These are phyloP conservation scores for Drosophila sp. DNA, from an alignment of 1,140 invertebrate species.

Conservation along the genomic window DNA sequence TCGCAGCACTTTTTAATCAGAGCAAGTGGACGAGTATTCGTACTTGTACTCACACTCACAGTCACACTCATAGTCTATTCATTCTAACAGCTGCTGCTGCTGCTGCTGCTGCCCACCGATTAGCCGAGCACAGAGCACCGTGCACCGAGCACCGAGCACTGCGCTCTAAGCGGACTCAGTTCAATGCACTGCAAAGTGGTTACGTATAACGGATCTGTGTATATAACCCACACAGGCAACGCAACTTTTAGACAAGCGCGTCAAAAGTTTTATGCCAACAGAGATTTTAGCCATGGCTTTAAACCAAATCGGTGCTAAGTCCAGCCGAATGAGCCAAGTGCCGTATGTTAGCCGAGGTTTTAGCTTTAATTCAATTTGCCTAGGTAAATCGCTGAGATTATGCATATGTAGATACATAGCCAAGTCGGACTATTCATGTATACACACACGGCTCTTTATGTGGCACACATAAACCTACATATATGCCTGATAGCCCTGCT, in stretches of 20 bases:
- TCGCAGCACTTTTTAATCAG: constrained; percentile 70
- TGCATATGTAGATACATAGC: constrained; percentile 42
- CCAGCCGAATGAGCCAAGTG: constrained; percentile 35
- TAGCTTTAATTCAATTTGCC: constrained; percentile 77
- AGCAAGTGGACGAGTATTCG: constrained; percentile 61
- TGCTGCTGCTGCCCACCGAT: constrained; percentile 57
- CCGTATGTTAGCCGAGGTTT: constrained; percentile 58
- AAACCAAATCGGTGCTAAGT: constrained; percentile 70
- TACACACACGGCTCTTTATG: neutral
- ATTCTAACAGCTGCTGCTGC: constrained; percentile 22
- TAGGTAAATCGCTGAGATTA: constrained; percentile 72
- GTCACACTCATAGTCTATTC: constrained; percentile 8
- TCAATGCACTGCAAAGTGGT: constrained; percentile 65
- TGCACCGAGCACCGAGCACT: neutral
- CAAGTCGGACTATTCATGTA: constrained; percentile 30
- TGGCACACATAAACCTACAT: constrained; percentile 44
- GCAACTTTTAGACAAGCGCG: constrained; percentile 30
- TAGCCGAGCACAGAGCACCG: constrained; percentile 35
- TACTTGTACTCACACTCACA: constrained; percentile 9
- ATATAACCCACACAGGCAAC: constrained; percentile 4
- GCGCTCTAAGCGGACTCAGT: constrained; percentile 37
- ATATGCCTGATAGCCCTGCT: constrained; percentile 31
- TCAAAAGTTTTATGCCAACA: constrained; percentile 59
- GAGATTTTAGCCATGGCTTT: constrained; percentile 51
- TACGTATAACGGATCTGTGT: constrained; percentile 5